Base-by-base conservation (phyloP, 1,140 invertebrate species). In the Daktulosphaira vitifoliae region DNA sequence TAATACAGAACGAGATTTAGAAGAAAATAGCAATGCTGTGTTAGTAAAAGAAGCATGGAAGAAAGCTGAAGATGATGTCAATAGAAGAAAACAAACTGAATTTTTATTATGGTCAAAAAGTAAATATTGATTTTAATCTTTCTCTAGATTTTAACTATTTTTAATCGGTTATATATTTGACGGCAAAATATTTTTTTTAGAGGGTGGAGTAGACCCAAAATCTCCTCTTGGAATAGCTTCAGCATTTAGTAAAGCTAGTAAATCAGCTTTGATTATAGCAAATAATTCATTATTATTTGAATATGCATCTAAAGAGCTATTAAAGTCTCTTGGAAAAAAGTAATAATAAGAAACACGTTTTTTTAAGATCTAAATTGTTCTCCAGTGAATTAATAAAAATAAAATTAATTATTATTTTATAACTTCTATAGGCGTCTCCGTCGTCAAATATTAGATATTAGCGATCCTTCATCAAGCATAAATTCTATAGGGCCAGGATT, bases 271-370 rank as follows among this genome's bases (percentile, higher is more conserved):
- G 1, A 78, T 84, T 29, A 73, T 92, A 9, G 89, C 90, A 2
- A 94, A 95, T 70, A 85, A 87, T 3, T 94, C 91, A 0, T 78
- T 92, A n/a, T 80, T 94, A 54, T 85, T 88, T 50, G 91, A 95
- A 74, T 83, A 90, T 68, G 88, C 89, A 1, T 90, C 90, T 1
- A 87, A 88, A 68, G 88, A 91, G 75, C 83, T 93, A 9, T 71
- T 91, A 1, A 87, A 88, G 68, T 81, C 81, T 0, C 84, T 25
- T 78, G 39, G 26, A 6, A 50, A 44, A 29, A 29, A 48, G 67
- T 65, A 74, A 79, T 1, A 73, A 73, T 33, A 33, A 33, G 11
- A 33, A 33, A 33, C 29, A n/a, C n/a, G n/a, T n/a, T n/a, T n/a
- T n/a, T n/a, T n/a, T n/a, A n/a, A n/a, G n/a, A n/a, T n/a, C n/a